Evolutionary conservation across 2,888 invertebrate genomes (phyloP).

Genomic region (Thereva nobilitata): DNA sequence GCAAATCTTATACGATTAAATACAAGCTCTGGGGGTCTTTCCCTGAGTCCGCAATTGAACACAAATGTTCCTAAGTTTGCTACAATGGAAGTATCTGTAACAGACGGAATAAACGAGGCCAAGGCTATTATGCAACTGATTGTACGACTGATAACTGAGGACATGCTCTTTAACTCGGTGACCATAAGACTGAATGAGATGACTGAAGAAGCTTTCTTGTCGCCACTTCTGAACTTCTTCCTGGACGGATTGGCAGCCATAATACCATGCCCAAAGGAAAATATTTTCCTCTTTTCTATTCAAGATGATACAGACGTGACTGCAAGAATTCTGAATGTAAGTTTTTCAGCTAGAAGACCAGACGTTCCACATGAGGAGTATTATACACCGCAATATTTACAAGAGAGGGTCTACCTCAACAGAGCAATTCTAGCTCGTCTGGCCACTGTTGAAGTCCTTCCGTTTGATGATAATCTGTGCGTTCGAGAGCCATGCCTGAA

Average conservation of each 20-base stretch:
- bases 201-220: conserved; percentile 90
- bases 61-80: conserved; percentile 94
- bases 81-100: conserved; percentile 90
- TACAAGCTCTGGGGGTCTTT: conserved; percentile 80
- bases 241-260: conserved; percentile 89
- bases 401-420: conserved; percentile 93
- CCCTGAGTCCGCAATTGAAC: conserved; percentile 87
- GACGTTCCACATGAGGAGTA: conserved; percentile 79
- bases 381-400: conserved; percentile 85
- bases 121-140: conserved; percentile 90
- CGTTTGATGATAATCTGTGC: conserved; percentile 96
- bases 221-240: conserved; percentile 84
- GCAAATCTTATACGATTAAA: conserved; percentile 86
- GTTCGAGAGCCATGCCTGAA: conserved; percentile 93
- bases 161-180: conserved; percentile 92
- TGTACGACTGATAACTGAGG: conserved; percentile 88
- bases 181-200: conserved; percentile 91
- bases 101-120: conserved; percentile 91
- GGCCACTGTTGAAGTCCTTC: conserved; percentile 88
- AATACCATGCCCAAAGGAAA: conserved; percentile 88
- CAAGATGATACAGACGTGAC: conserved; percentile 91
- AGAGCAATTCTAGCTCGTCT: conserved; percentile 82
- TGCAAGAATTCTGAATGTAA: conserved; percentile 87
- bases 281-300: conserved; percentile 89
- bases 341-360: conserved; percentile 84